A percentile compares a stretch with the other conserved stretches of the same genome.
These are phyloP conservation scores for Eublepharis macularius DNA, from an alignment of 2,113 vertebrate species.

Conservation along the genomic window DNA sequence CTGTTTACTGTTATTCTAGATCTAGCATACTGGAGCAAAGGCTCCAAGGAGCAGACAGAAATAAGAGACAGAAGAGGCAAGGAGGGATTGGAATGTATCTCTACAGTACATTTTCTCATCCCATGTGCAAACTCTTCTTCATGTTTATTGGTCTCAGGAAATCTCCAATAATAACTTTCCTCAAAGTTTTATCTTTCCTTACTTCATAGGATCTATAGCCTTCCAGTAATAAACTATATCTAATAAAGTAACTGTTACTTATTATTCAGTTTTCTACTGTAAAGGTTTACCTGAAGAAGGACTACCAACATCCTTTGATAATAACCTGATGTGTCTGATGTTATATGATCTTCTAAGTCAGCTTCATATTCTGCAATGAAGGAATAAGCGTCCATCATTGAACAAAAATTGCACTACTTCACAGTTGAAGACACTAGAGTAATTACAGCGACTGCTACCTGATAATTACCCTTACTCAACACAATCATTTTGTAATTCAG, in stretches of 20 bases:
- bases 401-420: neutral
- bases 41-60: neutral
- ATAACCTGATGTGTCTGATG: slow-evolving; percentile 88
- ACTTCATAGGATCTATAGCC: neutral
- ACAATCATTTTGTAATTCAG: neutral
- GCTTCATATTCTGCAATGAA: slow-evolving; percentile 84
- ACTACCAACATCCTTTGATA: slow-evolving; percentile 91
- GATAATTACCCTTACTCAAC: neutral
- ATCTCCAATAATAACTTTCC: neutral
- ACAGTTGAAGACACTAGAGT: neutral
- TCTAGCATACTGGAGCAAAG: neutral
- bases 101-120: neutral
- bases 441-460: neutral
- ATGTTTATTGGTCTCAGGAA: neutral
- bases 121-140: no score
- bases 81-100: neutral
- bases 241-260: neutral
- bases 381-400: neutral
- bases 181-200: neutral
- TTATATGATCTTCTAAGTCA: slow-evolving; percentile 89
- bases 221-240: neutral
- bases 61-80: neutral
- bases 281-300: slow-evolving; percentile 86
- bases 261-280: neutral
- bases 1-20: neutral